Conservation (phyloP, 2,797 vertebrate species). For the Phalanger gymnotis region DNA sequence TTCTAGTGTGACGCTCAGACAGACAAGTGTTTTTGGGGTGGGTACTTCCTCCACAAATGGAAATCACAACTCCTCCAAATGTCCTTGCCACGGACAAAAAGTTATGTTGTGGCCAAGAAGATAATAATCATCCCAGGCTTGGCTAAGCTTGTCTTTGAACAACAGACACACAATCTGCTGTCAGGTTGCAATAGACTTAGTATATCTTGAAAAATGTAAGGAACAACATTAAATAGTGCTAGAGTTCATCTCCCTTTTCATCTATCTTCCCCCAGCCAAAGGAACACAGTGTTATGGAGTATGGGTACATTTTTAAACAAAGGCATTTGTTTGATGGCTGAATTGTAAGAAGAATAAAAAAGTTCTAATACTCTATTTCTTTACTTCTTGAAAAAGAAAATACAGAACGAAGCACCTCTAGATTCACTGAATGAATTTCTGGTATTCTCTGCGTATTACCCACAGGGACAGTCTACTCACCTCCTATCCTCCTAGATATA, state of each 20-base stretch:
- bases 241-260: not conserved
- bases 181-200: not conserved
- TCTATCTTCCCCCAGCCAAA: not conserved
- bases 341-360: not conserved
- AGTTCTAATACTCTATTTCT: not conserved
- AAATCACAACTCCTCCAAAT: not conserved
- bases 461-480: not conserved
- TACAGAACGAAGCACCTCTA: constrained; percentile 30
- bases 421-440: constrained; percentile 22
- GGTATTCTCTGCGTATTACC: constrained; percentile 23
- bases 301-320: constrained; percentile 37
- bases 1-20: constrained; percentile 3
- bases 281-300: not conserved
- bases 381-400: constrained; percentile 22
- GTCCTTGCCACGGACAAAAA: not conserved
- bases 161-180: not conserved
- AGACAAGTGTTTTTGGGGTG: not conserved
- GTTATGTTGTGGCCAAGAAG: not conserved
- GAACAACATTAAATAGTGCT: not conserved
- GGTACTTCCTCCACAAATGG: not conserved
- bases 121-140: not conserved
- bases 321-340: constrained; percentile 22
- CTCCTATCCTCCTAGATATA: not conserved
- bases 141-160: not conserved
- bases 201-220: not conserved